Base-by-base conservation (phyloP, 2,888 invertebrate genomes). In the Sabatieria punctata region DNA sequence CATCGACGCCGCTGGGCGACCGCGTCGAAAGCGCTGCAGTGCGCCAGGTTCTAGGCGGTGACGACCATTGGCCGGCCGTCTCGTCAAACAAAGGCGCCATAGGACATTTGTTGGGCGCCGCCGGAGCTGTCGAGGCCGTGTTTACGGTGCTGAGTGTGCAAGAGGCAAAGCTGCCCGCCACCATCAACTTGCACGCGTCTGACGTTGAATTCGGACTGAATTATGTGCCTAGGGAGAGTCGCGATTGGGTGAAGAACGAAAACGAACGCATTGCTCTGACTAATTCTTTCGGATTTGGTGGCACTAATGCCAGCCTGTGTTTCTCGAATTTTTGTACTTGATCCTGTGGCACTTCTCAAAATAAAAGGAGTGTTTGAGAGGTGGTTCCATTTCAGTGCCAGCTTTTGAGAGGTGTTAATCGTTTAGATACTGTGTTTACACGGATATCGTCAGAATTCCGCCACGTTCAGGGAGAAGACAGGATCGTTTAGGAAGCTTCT, bases 241-340 rank as follows among this genome's bases (percentile, higher is more conserved):
- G 72, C 23, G 45, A 52, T 51, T 85, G 84, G 84, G 60, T 67
- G 21, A 30, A n/a, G 21, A 41, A 54, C 55, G 37, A 62, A 58
- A 45, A 62, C 54, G 51, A 56, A 45, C 52, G 68, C 60, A 71
- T 88, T 57, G 89, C 86, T 18, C 67, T 97, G 43, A 89, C 86
- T 67, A 97, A 97, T 71, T 89, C 95, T 1, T 95, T 97, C 74
- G 97, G 95, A 4, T 97, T 97, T 74, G 95, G 97, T 46, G 95
- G 95, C 38, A 95, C 93, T 2, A 97, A 97, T 75, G 88, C 89
- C 23, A 79, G 80, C 48, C 71, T 89, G 36, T 83, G 85, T 68
- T 68, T 79, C 52, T 69, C 43, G 2, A 25, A 55, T 27, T 41
- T 36, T 13, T 2, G 35, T 36, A 30, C 30, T 11, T 30, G 8